Percentiles rank a stretch among this genome's conserved stretches.
phyloP scores from a whole-genome alignment of 2,888 invertebrate genomes.

The Acrocera orbiculus region DNA sequence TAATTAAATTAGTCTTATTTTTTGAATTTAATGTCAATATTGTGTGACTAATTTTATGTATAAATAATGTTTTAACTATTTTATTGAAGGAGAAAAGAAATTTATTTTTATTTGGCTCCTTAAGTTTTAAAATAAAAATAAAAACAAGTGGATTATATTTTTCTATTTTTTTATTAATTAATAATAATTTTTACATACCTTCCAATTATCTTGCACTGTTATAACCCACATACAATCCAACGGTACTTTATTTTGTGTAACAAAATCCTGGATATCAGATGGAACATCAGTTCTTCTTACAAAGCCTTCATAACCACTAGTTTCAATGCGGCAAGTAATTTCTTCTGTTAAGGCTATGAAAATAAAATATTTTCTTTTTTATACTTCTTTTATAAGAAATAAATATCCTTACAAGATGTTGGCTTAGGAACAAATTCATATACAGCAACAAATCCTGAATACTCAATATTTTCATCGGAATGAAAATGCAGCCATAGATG shows the following conservation, averaged over 20 bases:
- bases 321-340: conserved; percentile 41
- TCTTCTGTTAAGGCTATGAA: conserved; percentile 24
- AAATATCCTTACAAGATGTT: conserved; percentile 34
- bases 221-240: conserved; percentile 63
- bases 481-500: conserved; percentile 64
- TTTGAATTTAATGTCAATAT: not conserved
- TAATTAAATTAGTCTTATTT: no score
- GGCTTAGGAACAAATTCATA: conserved; percentile 47
- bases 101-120: no score
- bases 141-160: no score
- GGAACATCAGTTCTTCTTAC: conserved; percentile 41
- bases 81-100: no score
- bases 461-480: conserved; percentile 66
- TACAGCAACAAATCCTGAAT: conserved; percentile 58
- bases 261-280: conserved; percentile 34
- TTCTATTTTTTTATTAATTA: not conserved
- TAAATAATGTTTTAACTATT: no score
- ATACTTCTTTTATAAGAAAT: not conserved
- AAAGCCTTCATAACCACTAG: conserved; percentile 36
- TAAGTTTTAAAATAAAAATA: no score
- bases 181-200: conserved; percentile 34
- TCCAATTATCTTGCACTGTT: conserved; percentile 41
- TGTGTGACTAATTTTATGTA: not conserved
- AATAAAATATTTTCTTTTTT: not conserved
- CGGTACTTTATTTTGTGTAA: conserved; percentile 37